Base-by-base conservation (phyloP, 2,797 vertebrate genomes). In the Chrysocyon brachyurus region DNA sequence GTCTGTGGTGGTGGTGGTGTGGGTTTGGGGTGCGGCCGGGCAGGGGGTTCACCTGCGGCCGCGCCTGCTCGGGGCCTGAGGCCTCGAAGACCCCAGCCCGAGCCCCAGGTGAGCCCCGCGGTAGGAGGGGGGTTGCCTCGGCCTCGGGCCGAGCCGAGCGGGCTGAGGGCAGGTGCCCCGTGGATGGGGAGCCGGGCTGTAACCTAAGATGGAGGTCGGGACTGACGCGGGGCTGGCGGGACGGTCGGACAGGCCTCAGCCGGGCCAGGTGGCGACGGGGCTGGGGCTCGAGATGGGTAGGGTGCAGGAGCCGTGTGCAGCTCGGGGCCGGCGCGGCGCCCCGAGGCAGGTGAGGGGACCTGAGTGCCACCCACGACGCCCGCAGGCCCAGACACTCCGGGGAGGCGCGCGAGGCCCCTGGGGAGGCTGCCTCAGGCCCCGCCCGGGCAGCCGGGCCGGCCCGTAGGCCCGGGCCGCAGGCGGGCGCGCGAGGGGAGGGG, bases 151-250 rank as follows among this genome's bases (percentile, higher is more conserved):
- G 96, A 96, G 88, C 77, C 70, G 49, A 90, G 61, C 89, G 40
- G 93, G 87, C 91, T 40, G 75, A 95, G 93, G 97, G 97, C 98
- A 97, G 97, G 98, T 98, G 98, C 98, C 98, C 97, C 86, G 97
- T 96, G 95, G 90, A 96, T 93, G 97, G 97, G 97, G 97, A 97
- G 92, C 89, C 78, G 95, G 94, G 94, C 96, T 96, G 97, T 94
- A 98, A 97, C 97, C 97, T 98, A 98, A 98, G 97, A 98, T 98
- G 97, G 98, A 98, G 97, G 97, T 97, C 94, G 97, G 92, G 96
- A 87, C 96, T 95, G 96, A 96, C 97, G 96, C 97, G n/a, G 93
- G 96, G 89, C 94, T 85, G 94, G 96, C 90, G 77, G 81, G 81
- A 82, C 70, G 75, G 92, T 90, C 49, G 77, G 93, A 85, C 94